Conservation (phyloP, 2,888 invertebrate genomes). For the Macrophya annulata region DNA sequence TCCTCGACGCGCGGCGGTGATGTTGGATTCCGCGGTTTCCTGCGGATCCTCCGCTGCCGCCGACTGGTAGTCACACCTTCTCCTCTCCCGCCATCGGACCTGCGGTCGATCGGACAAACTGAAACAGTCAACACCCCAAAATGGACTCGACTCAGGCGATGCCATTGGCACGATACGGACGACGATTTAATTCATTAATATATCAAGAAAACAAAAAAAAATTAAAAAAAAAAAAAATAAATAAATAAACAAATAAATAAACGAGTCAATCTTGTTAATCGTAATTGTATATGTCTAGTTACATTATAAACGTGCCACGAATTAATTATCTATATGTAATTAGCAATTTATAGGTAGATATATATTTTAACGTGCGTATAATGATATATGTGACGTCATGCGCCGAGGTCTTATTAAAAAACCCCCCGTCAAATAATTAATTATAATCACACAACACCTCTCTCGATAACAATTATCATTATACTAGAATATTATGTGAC, state of each 20-base stretch:
- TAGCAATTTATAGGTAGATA: too few species aligned
- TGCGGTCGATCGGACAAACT: constrained; percentile 90
- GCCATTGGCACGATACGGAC: constrained; percentile 77
- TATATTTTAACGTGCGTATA: neutral
- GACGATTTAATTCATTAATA: constrained; percentile 27
- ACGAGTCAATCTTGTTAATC: neutral
- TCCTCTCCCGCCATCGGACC: constrained; percentile 87
- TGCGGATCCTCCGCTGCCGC: constrained; percentile 73
- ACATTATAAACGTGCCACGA: neutral
- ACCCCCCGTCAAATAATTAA: neutral
- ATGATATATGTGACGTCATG: neutral
- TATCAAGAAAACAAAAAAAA: neutral
- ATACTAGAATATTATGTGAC: neutral
- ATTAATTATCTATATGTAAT: neutral
- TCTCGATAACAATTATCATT: neutral
- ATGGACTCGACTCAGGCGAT: constrained; percentile 73
- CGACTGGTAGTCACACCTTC: constrained; percentile 89
- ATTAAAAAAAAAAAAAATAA: too few species aligned
- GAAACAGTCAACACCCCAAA: constrained; percentile 79
- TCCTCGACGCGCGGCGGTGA: constrained; percentile 58
- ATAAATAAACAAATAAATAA: too few species aligned
- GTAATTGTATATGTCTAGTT: neutral
- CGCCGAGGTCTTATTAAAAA: neutral
- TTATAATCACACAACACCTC: neutral
- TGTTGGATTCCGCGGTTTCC: constrained; percentile 61